Evolutionary conservation across 1,140 invertebrate genomes (phyloP), one percentile per base, ranked within the genome.

Genomic region (Rhizoglyphus robini): DNA sequence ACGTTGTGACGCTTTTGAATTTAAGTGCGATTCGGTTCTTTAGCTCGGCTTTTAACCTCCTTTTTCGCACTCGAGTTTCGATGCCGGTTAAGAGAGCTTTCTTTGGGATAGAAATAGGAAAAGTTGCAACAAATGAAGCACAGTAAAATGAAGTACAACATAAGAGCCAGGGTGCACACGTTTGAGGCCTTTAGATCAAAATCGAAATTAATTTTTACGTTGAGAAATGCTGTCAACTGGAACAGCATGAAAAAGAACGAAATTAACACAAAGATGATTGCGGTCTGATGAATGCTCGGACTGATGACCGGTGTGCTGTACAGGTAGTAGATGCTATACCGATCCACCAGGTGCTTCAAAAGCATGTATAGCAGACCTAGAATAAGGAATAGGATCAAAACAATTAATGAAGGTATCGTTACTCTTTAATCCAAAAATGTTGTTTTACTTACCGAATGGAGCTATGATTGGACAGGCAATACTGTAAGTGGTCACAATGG

Each of bases 291-390:
- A 63, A 84, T 83, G 65, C 79, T 77, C 60, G 80, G 78, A 70
- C 78, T 81, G 62, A 84, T 84, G 69, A 81, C 80, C 11, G 80
- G 82, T 51, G 90, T 87, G 46, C 86, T 88, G 75, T 96, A 97
- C 0, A 90, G 92, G 77, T 94, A 97, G 76, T 88, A 96, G 49
- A 97, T 83, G 77, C 96, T 96, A 75, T 96, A 91, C 63, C 91
- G 85, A 76, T 96, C 92, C 65, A 87, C 90, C 67, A 88, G 82
- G 79, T 96, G 90, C 76, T 97, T 97, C 18, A 95, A 77, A 68
- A 84, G 75, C 70, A 96, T 81, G 77, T 96, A 96, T 1, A 96
- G 74, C 63, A 96, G 76, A 54, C 90, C 90, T 83, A 70, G n/a
- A n/a, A n/a, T n/a, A n/a, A n/a, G n/a, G n/a, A n/a, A n/a, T n/a